Percentiles rank a stretch among this genome's conserved stretches.
phyloP scores from a whole-genome alignment of 2,888 invertebrate genomes.

The Argyresthia albistria region DNA sequence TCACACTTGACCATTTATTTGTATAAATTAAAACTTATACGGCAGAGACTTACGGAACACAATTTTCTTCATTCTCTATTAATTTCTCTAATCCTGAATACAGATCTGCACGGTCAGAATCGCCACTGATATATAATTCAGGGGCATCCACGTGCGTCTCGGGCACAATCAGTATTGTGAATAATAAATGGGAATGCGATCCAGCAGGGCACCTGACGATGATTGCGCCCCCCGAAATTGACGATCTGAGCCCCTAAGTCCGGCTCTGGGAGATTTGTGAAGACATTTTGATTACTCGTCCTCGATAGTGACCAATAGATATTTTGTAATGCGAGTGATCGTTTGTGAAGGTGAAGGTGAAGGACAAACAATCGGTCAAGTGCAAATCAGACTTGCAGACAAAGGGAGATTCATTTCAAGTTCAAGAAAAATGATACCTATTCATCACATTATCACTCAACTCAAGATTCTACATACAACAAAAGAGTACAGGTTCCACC shows the following conservation, averaged over 20 bases:
- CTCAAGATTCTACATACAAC: too few relatives aligned
- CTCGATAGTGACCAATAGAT: not conserved
- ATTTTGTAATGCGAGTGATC: too few relatives aligned
- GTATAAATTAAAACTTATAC: too few relatives aligned
- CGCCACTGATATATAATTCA: constrained; percentile 61
- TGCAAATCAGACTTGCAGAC: too few relatives aligned
- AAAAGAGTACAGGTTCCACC: constrained; percentile 55
- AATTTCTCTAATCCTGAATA: constrained; percentile 3
- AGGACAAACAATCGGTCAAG: too few relatives aligned
- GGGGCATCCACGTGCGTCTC: constrained; percentile 58
- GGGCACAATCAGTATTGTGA: constrained; percentile 71
- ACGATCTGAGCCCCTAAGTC: constrained; percentile 41
- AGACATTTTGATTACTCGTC: constrained; percentile 20
- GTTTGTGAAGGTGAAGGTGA: too few relatives aligned
- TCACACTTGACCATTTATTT: too few relatives aligned
- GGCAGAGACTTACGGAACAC: not conserved
- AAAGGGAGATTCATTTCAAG: too few relatives aligned
- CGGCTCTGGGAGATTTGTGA: constrained; percentile 41
- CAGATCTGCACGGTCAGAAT: constrained; percentile 33
- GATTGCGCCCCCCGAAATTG: constrained; percentile 64
- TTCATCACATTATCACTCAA: too few relatives aligned
- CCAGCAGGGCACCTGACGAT: constrained; percentile 27
- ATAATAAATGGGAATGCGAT: constrained; percentile 47
- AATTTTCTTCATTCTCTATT: not conserved
- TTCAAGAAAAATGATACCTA: too few relatives aligned